Evolutionary conservation across 2,888 invertebrate species (phyloP).

Genomic region (Macropis europaea): DNA sequence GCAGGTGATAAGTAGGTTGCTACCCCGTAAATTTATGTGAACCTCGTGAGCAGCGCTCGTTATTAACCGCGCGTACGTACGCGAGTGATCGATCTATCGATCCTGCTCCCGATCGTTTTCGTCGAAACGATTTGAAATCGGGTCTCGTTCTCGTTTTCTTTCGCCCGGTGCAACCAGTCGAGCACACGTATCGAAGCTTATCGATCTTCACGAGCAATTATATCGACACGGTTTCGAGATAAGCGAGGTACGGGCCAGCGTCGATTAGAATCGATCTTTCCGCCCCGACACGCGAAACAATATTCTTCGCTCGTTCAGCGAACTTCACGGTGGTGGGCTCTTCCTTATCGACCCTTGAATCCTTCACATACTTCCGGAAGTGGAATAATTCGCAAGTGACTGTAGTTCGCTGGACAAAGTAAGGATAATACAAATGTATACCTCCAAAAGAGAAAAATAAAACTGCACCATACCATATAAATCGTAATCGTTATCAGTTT

Average conservation of each 20-base stretch:
- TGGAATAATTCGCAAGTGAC: too few species aligned
- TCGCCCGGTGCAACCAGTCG: constrained; percentile 13
- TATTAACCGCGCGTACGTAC: constrained; percentile 31
- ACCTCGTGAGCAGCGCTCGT: constrained; percentile 42
- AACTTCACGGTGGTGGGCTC: too few species aligned
- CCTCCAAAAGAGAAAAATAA: too few species aligned
- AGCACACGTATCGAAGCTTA: constrained; percentile 4
- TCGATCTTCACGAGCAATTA: constrained; percentile 26
- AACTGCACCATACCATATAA: too few species aligned
- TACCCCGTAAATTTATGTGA: constrained; percentile 53
- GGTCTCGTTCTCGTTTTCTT: constrained; percentile 37
- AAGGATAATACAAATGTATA: too few species aligned
- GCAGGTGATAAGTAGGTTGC: constrained; percentile 59
- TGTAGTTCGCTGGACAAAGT: too few species aligned
- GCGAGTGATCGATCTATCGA: constrained; percentile 27
- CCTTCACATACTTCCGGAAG: too few species aligned
- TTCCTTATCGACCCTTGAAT: too few species aligned
- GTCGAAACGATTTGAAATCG: constrained; percentile 40
- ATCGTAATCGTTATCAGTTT: too few species aligned
- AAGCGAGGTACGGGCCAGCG: not conserved
- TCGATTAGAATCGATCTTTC: not conserved
- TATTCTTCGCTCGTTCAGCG: not conserved
- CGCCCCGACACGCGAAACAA: too few species aligned
- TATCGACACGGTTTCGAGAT: constrained; percentile 18
- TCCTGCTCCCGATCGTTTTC: not conserved